These are phyloP conservation scores for Macrobrachium nipponense DNA, from an alignment of 1,140 invertebrate species.

Conservation along the genomic window DNA sequence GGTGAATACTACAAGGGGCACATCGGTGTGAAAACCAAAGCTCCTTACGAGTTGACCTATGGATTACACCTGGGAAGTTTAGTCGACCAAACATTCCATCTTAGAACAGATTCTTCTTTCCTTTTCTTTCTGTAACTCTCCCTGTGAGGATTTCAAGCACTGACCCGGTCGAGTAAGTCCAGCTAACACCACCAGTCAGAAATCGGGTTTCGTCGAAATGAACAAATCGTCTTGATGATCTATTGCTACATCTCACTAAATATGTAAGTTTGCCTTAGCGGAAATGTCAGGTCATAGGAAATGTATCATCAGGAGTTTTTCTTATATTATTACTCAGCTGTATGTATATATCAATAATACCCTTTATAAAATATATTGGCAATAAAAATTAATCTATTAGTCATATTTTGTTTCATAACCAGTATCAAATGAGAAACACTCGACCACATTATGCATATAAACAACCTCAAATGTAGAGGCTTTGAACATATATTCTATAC, in stretches of 20 bases:
- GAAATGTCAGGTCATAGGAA: neutral
- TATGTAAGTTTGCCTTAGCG: neutral
- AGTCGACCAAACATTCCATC: constrained; percentile 19
- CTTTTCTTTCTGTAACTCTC: neutral
- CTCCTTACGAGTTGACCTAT: constrained; percentile 50
- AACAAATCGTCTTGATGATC: no score
- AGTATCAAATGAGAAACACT: neutral
- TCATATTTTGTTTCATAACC: neutral
- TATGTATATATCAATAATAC: neutral
- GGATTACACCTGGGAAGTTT: neutral
- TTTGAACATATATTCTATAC: no score
- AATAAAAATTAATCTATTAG: constrained; percentile 4
- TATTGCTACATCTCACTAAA: no score
- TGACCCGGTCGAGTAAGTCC: neutral
- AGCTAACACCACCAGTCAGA: neutral
- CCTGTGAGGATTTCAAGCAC: neutral
- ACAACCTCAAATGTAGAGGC: no score
- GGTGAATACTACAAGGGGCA: constrained; percentile 25
- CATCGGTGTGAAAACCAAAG: constrained; percentile 46
- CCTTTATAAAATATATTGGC: neutral
- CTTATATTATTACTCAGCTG: neutral
- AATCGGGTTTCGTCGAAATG: neutral
- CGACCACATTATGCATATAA: no score
- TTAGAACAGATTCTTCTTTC: constrained; percentile 42
- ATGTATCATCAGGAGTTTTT: neutral